A percentile compares a stretch with the other conserved stretches of the same genome.
Conservation (phyloP, 2,113 vertebrate genomes). For the Cynoglossus semilaevis region DNA sequence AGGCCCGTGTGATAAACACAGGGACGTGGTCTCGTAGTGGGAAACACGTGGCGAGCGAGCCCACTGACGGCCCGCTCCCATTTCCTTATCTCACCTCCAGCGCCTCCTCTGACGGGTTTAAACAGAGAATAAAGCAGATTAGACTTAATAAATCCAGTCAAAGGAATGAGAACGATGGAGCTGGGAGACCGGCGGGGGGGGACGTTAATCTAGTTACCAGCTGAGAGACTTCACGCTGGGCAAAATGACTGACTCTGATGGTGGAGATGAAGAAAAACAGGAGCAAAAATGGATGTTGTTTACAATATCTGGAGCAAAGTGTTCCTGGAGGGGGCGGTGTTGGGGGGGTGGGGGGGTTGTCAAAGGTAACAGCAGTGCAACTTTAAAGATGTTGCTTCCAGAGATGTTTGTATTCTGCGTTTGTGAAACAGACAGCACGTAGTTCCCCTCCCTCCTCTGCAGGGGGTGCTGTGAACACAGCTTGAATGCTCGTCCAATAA, state of each 20-base stretch:
- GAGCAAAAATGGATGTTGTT: constrained; percentile 21
- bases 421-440: no score
- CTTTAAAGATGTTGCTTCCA: no score
- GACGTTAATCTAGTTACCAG: constrained; percentile 60
- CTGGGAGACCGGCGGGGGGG: background rate
- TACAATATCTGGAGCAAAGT: constrained; percentile 3
- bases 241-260: constrained; percentile 38
- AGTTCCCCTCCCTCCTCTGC: no score
- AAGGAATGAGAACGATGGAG: constrained; percentile 41
- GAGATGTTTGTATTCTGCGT: no score
- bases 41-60: constrained; percentile 31
- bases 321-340: background rate
- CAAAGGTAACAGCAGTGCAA: no score
- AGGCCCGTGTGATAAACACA: constrained; percentile 32
- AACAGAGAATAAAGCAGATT: constrained; percentile 61
- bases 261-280: constrained; percentile 48
- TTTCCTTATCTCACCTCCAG: constrained; percentile 44
- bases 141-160: constrained; percentile 64
- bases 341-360: no score
- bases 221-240: constrained; percentile 39
- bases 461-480: no score
- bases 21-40: constrained; percentile 22
- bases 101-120: constrained; percentile 65
- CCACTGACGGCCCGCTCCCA: constrained; percentile 26
- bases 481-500: no score